Base-by-base conservation (phyloP, 1,140 invertebrate species). In the Marisa cornuarietis region DNA sequence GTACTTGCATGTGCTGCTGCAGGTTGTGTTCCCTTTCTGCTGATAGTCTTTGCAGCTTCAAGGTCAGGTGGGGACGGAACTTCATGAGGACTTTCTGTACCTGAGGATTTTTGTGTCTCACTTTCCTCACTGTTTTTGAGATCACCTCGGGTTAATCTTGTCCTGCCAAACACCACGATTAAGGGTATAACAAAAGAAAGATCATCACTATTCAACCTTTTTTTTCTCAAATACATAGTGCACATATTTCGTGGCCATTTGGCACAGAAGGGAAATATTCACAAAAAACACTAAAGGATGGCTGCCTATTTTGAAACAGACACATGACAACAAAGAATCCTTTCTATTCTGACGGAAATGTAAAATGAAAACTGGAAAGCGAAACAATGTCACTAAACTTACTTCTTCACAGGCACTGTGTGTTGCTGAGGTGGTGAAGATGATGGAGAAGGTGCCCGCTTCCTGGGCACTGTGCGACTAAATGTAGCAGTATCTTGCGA, bases 381-480 rank as follows among this genome's bases (percentile, higher is more conserved):
- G 31, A 42, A 42, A n/a, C n/a, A n/a, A 42, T 42, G 31, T 42
- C 31, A 42, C 31, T 42, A 58, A 14, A 22, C 72, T 52, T n/a
- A 77, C 76, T 77, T 77, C 66, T 77, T 77, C 13, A 51, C 63
- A 14, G 76, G 76, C 10, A 77, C 16, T 16, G 24, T 68, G 31
- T 65, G 76, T 26, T 77, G 76, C 65, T 62, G 65, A 22, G 65
- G 24, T 76, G 74, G 61, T 3, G 74, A 65, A 9, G 76, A 51
- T 52, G 76, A 77, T 6, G 49, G 63, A 14, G 76, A 77, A 26
- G 51, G 54, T 9, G 63, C 76, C 62, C 24, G 20, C 24, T 49
- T 77, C 76, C 51, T 77, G 63, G 61, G 18, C 6, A 61, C 18
- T 26, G 52, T 51, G 31, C 76, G 76, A 52, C 63, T 42, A 76